Percentiles rank a stretch among this genome's conserved stretches.
phyloP scores from a whole-genome alignment of 2,113 vertebrate species.

The Fulica atra region DNA sequence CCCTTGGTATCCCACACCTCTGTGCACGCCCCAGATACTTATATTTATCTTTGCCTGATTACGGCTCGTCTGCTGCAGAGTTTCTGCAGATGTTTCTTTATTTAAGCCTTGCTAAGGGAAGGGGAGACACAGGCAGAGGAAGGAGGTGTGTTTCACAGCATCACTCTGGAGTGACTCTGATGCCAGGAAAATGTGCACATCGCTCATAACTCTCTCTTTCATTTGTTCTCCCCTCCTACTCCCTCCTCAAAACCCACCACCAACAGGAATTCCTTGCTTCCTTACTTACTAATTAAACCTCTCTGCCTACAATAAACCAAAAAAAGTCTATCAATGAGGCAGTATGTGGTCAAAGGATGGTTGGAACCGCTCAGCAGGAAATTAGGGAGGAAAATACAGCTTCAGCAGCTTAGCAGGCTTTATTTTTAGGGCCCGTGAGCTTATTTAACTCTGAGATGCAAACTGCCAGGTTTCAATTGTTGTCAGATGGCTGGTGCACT shows the following conservation, averaged over 20 bases:
- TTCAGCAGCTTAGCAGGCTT: constrained; percentile 53
- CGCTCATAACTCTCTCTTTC: constrained; percentile 40
- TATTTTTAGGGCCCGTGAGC: constrained; percentile 34
- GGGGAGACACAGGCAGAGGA: constrained; percentile 33
- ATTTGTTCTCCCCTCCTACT: background rate
- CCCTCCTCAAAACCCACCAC: too few species aligned
- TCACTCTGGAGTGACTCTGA: background rate
- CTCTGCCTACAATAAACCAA: background rate
- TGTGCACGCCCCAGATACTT: background rate
- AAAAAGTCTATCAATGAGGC: constrained; percentile 18
- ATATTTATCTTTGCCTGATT: constrained; percentile 8
- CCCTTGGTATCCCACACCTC: constrained; percentile 2
- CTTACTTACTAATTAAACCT: constrained; percentile 68
- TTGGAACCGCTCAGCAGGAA: constrained; percentile 38
- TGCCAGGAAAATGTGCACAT: constrained; percentile 48
- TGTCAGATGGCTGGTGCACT: constrained; percentile 37
- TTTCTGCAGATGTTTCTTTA: constrained; percentile 64
- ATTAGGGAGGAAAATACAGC: constrained; percentile 47
- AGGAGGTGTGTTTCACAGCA: constrained; percentile 55
- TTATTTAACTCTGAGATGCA: background rate
- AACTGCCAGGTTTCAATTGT: constrained; percentile 13
- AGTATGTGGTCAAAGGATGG: background rate
- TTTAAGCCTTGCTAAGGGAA: constrained; percentile 65
- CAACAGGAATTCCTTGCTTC: constrained; percentile 71
- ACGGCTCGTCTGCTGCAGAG: background rate